Percentiles rank a stretch among this genome's conserved stretches.
phyloP scores from a whole-genome alignment of 2,797 vertebrate species.

The Xenentodon cancila region DNA sequence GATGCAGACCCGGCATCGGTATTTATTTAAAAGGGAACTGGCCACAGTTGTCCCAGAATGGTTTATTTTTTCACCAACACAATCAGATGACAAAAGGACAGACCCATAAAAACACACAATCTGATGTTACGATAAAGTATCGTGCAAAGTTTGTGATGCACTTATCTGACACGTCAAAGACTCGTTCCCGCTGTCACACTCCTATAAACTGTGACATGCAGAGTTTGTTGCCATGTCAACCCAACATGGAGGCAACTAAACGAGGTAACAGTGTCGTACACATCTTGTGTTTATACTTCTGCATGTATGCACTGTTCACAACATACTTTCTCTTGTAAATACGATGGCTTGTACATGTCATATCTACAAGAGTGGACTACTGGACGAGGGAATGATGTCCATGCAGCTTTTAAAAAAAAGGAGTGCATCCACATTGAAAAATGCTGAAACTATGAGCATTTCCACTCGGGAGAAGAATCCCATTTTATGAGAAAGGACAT shows the following conservation, averaged over 20 bases:
- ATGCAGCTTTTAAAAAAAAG: not conserved
- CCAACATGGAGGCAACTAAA: not conserved
- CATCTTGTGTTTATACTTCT: not conserved
- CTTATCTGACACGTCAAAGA: constrained; percentile 40
- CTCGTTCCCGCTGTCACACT: constrained; percentile 9
- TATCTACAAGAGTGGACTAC: not conserved
- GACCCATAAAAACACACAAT: constrained; percentile 1
- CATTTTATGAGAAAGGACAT: not conserved
- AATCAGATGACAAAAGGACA: constrained; percentile 34
- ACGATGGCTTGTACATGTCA: too few species aligned
- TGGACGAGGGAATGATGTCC: not conserved
- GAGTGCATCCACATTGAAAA: too few species aligned
- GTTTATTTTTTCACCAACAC: too few species aligned
- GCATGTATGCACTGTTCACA: not conserved
- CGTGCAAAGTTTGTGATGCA: constrained; percentile 9
- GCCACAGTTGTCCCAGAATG: too few species aligned
- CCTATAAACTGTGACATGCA: constrained; percentile 7
- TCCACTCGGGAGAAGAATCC: too few species aligned
- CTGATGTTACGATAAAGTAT: constrained; percentile 12
- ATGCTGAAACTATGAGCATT: not conserved
- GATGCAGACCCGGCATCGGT: too few species aligned
- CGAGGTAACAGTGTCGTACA: not conserved
- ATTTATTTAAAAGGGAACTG: too few species aligned
- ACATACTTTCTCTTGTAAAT: not conserved
- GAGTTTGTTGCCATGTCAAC: constrained; percentile 23